Percentiles rank a stretch among this genome's conserved stretches.
Evolutionary conservation across 2,888 invertebrate species (phyloP).

Genomic region (Rotaria socialis): DNA sequence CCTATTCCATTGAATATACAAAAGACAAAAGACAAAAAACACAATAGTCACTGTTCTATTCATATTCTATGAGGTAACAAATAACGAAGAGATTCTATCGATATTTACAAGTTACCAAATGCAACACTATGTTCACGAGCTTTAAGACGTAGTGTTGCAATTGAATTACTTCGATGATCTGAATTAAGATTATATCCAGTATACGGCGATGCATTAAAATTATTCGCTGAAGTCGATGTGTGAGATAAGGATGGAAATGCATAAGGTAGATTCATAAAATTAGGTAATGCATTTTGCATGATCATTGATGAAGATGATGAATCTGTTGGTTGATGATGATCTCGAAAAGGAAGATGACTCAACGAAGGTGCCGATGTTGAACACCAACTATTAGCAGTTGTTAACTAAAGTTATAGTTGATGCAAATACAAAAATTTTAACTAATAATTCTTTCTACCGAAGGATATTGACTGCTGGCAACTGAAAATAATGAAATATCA

Average conservation of each 20-base stretch:
- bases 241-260: not conserved
- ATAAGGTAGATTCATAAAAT: slow-evolving; percentile 26
- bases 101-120: slow-evolving; percentile 50
- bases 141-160: slow-evolving; percentile 55
- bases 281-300: not conserved
- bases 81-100: not conserved
- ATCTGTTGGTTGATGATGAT: not conserved
- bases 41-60: not conserved
- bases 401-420: not conserved
- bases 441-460: not conserved
- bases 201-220: not conserved
- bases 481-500: not conserved
- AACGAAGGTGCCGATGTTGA: not conserved
- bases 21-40: not conserved
- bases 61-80: not conserved
- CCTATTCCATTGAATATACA: no score
- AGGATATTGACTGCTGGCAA: not conserved
- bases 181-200: not conserved
- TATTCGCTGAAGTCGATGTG: not conserved
- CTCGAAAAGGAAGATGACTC: not conserved
- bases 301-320: not conserved
- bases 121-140: slow-evolving; percentile 56
- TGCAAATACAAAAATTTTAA: not conserved
- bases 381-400: not conserved
- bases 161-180: slow-evolving; percentile 54